Conservation (phyloP, 1,140 invertebrate species). For the Magallana gigas region DNA sequence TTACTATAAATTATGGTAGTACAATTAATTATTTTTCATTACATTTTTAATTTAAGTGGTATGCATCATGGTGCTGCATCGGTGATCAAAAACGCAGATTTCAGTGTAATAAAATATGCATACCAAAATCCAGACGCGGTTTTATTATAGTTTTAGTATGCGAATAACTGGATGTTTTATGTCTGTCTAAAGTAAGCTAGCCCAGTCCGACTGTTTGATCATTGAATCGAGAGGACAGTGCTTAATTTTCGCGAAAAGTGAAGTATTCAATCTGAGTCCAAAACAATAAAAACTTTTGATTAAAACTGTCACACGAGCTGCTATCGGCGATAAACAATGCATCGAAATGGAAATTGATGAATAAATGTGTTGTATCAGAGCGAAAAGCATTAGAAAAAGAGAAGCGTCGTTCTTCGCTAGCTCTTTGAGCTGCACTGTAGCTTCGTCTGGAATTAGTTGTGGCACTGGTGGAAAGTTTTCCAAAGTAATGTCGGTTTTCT, state of each 20-base stretch:
- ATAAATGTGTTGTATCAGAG: not conserved
- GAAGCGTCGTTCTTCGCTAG: not conserved
- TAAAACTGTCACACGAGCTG: not conserved
- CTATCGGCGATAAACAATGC: not conserved
- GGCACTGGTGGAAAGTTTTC: constrained; percentile 10
- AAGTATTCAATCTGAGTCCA: not conserved
- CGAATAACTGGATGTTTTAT: not conserved
- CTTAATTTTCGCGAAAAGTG: not conserved
- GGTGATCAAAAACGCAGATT: no score
- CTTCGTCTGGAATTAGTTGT: constrained; percentile 12
- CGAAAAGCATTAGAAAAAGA: not conserved
- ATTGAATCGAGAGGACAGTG: not conserved
- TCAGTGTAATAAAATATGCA: no score
- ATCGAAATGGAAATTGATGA: constrained; percentile 20
- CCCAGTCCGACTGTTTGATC: not conserved
- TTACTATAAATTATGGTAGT: no score
- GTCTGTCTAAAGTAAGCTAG: not conserved
- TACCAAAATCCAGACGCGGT: no score
- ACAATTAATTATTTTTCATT: no score
- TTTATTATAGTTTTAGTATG: not conserved
- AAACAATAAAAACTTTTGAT: constrained; percentile 31
- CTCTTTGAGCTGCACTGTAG: not conserved
- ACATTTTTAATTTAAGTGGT: no score
- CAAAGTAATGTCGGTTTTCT: constrained; percentile 33
- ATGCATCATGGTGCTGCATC: no score